Conservation (phyloP, 2,113 vertebrate species). For the Apistogramma diplotaenia region DNA sequence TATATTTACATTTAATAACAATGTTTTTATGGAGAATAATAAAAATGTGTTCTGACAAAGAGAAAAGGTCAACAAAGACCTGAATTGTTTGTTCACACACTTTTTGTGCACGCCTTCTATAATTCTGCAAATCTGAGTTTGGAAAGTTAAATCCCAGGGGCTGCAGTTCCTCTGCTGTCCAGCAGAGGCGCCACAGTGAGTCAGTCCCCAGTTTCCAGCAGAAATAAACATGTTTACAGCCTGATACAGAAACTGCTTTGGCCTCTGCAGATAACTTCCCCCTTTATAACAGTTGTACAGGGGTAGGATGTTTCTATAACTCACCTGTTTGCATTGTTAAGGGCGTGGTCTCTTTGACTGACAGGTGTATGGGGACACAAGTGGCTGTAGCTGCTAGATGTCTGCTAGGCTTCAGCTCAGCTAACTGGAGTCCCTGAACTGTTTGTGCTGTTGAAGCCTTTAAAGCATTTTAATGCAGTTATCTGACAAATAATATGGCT, state of each 20-base stretch:
- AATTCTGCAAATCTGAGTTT: neutral
- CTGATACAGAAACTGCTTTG: neutral
- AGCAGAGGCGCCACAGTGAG: neutral
- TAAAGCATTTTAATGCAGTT: too few relatives aligned
- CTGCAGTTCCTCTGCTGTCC: neutral
- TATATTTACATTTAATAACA: neutral
- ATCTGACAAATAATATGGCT: neutral
- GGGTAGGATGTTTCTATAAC: too few relatives aligned
- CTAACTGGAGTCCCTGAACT: too few relatives aligned
- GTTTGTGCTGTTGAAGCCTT: neutral
- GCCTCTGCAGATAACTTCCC: neutral
- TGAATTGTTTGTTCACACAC: neutral
- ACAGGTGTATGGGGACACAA: neutral
- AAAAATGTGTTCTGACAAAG: neutral
- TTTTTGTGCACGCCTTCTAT: too few relatives aligned
- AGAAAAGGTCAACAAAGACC: neutral
- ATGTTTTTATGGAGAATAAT: neutral
- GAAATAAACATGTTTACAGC: neutral
- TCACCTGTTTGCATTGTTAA: neutral
- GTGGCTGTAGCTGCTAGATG: neutral
- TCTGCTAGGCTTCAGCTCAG: neutral
- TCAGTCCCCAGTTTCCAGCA: neutral
- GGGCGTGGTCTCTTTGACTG: neutral
- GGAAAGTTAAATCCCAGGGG: too few relatives aligned
- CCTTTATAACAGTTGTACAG: neutral